Percentiles rank a stretch among this genome's conserved stretches.
Conservation (phyloP, 2,113 vertebrate genomes). For the Ictalurus punctatus region DNA sequence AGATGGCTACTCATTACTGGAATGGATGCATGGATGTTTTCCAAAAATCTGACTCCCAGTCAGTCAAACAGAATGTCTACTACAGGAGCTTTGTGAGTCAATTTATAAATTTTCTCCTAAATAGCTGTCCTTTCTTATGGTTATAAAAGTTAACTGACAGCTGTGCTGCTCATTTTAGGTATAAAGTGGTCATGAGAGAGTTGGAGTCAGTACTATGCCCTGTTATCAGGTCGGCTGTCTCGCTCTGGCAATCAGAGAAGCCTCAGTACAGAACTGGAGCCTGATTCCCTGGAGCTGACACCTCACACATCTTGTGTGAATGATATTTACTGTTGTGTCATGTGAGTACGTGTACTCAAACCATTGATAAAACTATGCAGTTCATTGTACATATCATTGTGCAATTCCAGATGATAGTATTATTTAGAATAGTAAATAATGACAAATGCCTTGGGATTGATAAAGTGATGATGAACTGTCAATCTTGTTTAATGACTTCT, state of each 20-base stretch:
- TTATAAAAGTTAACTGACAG: conserved; percentile 16
- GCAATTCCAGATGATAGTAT: neutral
- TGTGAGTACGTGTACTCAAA: neutral
- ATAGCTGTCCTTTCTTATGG: neutral
- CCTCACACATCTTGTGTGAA: conserved; percentile 30
- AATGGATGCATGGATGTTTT: conserved; percentile 59
- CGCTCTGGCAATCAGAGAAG: conserved; percentile 53
- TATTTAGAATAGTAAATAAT: conserved; percentile 59
- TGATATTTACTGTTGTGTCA: conserved; percentile 9
- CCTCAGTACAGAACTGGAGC: conserved; percentile 11
- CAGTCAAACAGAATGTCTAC: conserved; percentile 33
- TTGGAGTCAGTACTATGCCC: conserved; percentile 39
- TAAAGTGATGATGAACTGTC: conserved; percentile 76
- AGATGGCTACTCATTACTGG: conserved; percentile 65
- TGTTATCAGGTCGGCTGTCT: neutral
- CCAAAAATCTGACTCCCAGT: conserved; percentile 16
- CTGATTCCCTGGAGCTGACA: conserved; percentile 31
- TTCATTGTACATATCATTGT: neutral
- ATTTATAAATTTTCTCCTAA: neutral
- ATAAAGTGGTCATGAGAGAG: conserved; percentile 29
- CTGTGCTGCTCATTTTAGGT: conserved; percentile 49
- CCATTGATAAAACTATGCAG: neutral
- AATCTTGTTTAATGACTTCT: conserved; percentile 83
- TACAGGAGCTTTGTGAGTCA: neutral
- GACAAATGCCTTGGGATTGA: conserved; percentile 75